Conservation (phyloP, 2,797 vertebrate species). For the Lagodon rhomboides region DNA sequence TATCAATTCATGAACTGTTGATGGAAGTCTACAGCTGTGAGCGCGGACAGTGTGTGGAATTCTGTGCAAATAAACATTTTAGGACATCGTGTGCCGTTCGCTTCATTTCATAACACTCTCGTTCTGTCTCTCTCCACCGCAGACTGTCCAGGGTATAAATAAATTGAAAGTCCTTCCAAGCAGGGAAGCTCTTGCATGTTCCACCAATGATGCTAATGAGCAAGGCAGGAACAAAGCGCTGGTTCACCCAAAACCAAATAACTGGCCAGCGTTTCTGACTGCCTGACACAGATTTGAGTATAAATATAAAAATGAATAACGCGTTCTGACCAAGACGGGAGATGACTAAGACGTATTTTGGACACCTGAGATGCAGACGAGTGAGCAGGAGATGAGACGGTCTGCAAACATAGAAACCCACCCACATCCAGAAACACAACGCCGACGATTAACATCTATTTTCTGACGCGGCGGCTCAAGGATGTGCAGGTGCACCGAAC, state of each 20-base stretch:
- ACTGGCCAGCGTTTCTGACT: background rate
- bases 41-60: too few relatives aligned
- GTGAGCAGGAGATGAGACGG: constrained; percentile 34
- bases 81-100: constrained; percentile 2
- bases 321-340: constrained; percentile 12
- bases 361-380: constrained; percentile 51
- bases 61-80: background rate
- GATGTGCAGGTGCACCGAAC: constrained; percentile 17
- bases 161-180: background rate
- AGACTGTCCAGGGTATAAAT: constrained; percentile 10
- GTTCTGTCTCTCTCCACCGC: background rate
- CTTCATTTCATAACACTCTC: background rate
- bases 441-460: constrained; percentile 25
- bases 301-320: constrained; percentile 31
- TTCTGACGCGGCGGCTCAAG: constrained; percentile 14
- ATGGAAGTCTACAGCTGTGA: background rate
- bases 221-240: background rate
- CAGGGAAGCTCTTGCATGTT: background rate
- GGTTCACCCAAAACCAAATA: background rate
- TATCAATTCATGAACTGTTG: background rate
- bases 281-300: background rate
- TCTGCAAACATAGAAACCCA: constrained; percentile 41
- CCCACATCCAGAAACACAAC: constrained; percentile 33
- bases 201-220: background rate
- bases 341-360: constrained; percentile 38